These are phyloP conservation scores for Rostratula benghalensis DNA, from an alignment of 2,113 vertebrate species.

Conservation along the genomic window DNA sequence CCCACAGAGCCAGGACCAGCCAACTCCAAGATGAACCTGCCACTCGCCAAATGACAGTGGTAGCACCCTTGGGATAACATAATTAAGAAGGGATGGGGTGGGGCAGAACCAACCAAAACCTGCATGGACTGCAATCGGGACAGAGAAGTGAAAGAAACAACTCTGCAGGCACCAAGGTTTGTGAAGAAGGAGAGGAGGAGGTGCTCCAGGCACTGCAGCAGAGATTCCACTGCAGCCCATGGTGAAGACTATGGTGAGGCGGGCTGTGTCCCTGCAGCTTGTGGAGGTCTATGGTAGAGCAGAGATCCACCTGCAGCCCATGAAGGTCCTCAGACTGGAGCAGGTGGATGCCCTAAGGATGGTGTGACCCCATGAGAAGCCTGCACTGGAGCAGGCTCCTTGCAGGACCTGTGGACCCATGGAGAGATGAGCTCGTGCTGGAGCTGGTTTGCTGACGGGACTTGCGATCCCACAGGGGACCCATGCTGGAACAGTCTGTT, in stretches of 20 bases:
- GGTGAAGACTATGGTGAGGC: background rate
- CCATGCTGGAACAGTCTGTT: background rate
- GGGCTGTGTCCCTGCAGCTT: background rate
- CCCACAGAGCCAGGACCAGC: background rate
- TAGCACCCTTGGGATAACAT: background rate
- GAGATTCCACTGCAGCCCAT: background rate
- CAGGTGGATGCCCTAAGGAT: background rate
- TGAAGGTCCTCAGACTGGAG: background rate
- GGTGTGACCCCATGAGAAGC: background rate
- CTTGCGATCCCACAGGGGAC: background rate
- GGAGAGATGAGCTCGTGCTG: background rate
- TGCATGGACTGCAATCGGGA: background rate
- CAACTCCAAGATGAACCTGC: background rate
- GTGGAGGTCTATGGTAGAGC: background rate
- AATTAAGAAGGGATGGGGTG: background rate
- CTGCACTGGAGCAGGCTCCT: background rate
- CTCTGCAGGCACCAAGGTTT: background rate
- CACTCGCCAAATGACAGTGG: background rate
- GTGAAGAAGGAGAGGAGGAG: background rate
- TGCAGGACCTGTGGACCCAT: background rate
- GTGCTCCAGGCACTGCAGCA: background rate
- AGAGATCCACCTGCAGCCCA: background rate
- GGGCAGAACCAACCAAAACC: background rate
- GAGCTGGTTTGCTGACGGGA: background rate
- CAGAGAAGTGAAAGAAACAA: background rate